These are phyloP conservation scores for Pyrgus malvae DNA, from an alignment of 2,888 invertebrate species.

Conservation along the genomic window DNA sequence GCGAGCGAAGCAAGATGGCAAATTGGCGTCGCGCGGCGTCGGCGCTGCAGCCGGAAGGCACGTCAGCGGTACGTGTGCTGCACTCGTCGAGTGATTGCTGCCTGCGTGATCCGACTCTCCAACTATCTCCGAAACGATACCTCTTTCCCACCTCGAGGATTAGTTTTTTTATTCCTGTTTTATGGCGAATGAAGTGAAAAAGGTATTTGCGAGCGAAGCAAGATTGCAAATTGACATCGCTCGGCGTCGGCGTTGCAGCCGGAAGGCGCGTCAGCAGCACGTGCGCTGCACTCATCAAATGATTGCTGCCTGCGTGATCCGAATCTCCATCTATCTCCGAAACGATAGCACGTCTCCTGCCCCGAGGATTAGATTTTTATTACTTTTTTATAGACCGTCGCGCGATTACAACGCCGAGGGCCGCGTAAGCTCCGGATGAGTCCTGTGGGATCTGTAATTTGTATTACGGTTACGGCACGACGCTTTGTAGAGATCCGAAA, in stretches of 20 bases:
- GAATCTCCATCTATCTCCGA: slow-evolving; percentile 68
- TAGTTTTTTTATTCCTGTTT: slow-evolving; percentile 65
- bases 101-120: slow-evolving; percentile 74
- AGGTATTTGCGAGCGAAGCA: not conserved
- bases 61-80: slow-evolving; percentile 43
- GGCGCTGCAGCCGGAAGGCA: slow-evolving; percentile 50
- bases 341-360: slow-evolving; percentile 56
- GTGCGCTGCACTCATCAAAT: slow-evolving; percentile 60
- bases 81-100: slow-evolving; percentile 75
- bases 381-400: slow-evolving; percentile 53
- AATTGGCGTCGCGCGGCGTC: slow-evolving; percentile 34
- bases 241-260: slow-evolving; percentile 50
- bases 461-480: slow-evolving; percentile 30
- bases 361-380: slow-evolving; percentile 63
- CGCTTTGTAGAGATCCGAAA: slow-evolving; percentile 12
- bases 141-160: slow-evolving; percentile 55
- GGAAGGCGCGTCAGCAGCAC: slow-evolving; percentile 43
- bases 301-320: slow-evolving; percentile 77
- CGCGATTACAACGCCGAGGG: slow-evolving; percentile 37
- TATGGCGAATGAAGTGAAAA: too few species aligned
- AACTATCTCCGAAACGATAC: slow-evolving; percentile 64
- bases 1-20: not conserved
- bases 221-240: slow-evolving; percentile 14
- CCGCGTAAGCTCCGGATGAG: slow-evolving; percentile 31
- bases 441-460: slow-evolving; percentile 26